Percentiles rank a stretch among this genome's conserved stretches.
phyloP scores from a whole-genome alignment of 2,797 vertebrate genomes.

The Phoebastria nigripes region DNA sequence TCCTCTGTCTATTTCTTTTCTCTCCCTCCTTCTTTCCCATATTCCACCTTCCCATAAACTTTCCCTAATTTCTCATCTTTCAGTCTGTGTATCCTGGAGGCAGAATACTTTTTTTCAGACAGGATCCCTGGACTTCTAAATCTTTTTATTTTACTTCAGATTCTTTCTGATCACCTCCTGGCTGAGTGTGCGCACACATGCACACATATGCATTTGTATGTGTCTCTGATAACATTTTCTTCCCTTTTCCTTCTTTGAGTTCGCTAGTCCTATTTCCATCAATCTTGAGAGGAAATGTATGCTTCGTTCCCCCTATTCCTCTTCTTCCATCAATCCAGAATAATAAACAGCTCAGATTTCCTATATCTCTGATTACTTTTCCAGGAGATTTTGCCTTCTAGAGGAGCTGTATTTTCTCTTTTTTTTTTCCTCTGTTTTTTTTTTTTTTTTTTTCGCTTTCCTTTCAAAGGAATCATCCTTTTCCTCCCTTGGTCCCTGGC shows the following conservation, averaged over 20 bases:
- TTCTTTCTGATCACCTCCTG: neutral
- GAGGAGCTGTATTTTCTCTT: neutral
- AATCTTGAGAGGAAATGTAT: neutral
- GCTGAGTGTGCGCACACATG: neutral
- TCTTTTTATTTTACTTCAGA: neutral
- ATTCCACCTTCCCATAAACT: neutral
- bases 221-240: neutral
- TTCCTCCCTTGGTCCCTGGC: neutral
- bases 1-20: neutral
- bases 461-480: constrained; percentile 18
- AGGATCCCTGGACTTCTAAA: neutral
- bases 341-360: neutral
- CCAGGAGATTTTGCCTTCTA: neutral
- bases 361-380: constrained; percentile 5
- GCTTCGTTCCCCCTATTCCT: neutral
- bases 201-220: neutral
- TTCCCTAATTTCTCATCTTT: neutral
- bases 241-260: neutral
- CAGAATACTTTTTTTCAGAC: neutral
- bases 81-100: neutral
- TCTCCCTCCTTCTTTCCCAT: neutral
- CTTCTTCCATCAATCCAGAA: constrained; percentile 17
- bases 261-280: neutral
- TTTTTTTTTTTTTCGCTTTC: neutral
- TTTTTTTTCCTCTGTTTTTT: neutral